Evolutionary conservation across 2,888 invertebrate genomes (phyloP), one percentile per base, ranked within the genome.

Genomic region (Cosmia trapezina): DNA sequence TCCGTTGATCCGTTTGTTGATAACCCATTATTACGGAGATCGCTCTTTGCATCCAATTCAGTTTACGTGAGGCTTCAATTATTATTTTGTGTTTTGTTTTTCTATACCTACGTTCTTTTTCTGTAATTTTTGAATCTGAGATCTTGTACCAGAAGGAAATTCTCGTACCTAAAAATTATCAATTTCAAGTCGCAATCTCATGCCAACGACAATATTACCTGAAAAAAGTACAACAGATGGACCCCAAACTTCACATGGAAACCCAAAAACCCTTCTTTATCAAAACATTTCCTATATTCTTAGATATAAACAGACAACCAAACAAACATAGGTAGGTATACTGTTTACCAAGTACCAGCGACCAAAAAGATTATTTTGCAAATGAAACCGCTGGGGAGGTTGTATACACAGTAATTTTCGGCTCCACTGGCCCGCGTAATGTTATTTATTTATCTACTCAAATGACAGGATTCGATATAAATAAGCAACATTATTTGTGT

Each of bases 381-480:
- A 85, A 83, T 86, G 83, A 85, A 84, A 82, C 85, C 78, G 70
- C 72, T 57, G 45, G 68, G 72, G 69, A 79, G 73, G 72, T 41
- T 86, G 83, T 86, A 83, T 88, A 88, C 87, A 83, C 80, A 89
- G 88, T 92, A 94, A 95, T 95, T 95, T 95, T 93, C 93, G 85
- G 92, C 91, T 90, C 83, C 94, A 88, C 53, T 92, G 94, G 84
- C 56, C 91, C 88, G 93, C 73, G 88, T 93, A 91, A 94, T 94
- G 92, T 92, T 93, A 92, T 95, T 92, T 93, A 92, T 94, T 94
- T 94, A 94, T 93, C 91, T 91, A 90, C 91, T 90, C 91, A 92
- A 93, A 94, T 92, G 93, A 94, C 93, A 91, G 89, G 87, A 90
- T 88, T 86, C 89, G 87, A 90, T 91, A 91, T 90, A 92, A 90